Evolutionary conservation across 2,113 vertebrate species (phyloP).

Genomic region (Amblyopsis rosae): DNA sequence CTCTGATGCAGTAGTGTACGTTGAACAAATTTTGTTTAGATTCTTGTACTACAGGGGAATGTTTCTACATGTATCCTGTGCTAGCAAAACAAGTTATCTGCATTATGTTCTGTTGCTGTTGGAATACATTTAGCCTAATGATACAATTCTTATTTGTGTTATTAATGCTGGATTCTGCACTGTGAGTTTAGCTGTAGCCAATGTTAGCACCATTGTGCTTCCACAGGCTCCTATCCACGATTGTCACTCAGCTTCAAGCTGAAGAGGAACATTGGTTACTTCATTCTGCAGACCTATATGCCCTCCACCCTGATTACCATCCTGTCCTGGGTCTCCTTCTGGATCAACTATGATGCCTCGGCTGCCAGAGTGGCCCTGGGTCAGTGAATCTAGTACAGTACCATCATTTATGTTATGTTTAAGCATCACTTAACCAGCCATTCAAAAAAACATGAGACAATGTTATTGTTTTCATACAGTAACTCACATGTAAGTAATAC

Average conservation of each 20-base stretch:
- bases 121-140: too few relatives aligned
- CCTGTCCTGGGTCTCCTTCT: constrained; percentile 90
- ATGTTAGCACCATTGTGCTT: neutral
- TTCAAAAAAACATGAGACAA: neutral
- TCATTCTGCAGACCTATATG: constrained; percentile 92
- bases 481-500: neutral
- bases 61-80: too few relatives aligned
- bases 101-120: too few relatives aligned
- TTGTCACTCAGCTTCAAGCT: constrained; percentile 89
- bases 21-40: too few relatives aligned
- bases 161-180: neutral
- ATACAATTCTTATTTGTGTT: neutral
- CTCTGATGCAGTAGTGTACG: too few relatives aligned
- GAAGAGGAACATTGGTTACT: constrained; percentile 91
- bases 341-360: constrained; percentile 94
- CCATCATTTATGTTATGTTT: neutral
- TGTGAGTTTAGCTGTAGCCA: too few relatives aligned
- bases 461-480: neutral
- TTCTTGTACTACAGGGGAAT: too few relatives aligned
- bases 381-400: constrained; percentile 47
- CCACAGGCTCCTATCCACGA: constrained; percentile 88
- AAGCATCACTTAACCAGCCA: neutral
- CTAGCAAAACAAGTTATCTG: too few relatives aligned
- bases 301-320: constrained; percentile 89
- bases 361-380: constrained; percentile 94